These are phyloP conservation scores for Drosophila basisetae DNA, from an alignment of 2,888 invertebrate genomes.

Conservation along the genomic window DNA sequence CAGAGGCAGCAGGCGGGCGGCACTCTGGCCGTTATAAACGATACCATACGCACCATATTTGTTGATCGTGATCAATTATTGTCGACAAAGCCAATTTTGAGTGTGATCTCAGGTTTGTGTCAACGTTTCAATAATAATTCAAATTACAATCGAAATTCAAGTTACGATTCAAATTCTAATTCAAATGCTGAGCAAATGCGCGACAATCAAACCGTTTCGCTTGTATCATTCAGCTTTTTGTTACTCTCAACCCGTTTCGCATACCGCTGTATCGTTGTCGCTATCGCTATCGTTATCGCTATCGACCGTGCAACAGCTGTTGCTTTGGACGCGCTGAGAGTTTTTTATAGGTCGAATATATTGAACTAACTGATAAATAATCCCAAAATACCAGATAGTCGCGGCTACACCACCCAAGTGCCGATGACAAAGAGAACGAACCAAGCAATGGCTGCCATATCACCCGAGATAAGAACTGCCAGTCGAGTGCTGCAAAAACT, in stretches of 20 bases:
- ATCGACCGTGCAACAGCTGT: constrained; percentile 31
- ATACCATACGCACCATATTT: constrained; percentile 61
- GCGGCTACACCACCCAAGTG: constrained; percentile 57
- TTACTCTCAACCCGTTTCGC: constrained; percentile 1
- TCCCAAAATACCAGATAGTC: constrained; percentile 50
- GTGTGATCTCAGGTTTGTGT: constrained; percentile 67
- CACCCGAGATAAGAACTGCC: constrained; percentile 73
- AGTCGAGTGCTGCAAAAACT: constrained; percentile 83
- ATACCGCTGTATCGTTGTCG: constrained; percentile 1
- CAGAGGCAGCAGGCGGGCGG: constrained; percentile 46
- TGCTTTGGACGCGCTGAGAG: not conserved
- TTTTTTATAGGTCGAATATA: constrained; percentile 9
- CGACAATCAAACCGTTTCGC: constrained; percentile 1
- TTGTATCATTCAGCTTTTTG: constrained; percentile 43
- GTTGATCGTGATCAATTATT: constrained; percentile 71
- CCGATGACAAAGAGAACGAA: constrained; percentile 40
- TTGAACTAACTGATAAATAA: constrained; percentile 19
- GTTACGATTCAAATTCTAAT: constrained; percentile 4
- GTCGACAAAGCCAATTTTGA: constrained; percentile 73
- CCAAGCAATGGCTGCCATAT: constrained; percentile 52
- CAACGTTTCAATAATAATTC: not conserved
- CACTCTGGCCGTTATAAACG: constrained; percentile 40
- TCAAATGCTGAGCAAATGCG: constrained; percentile 3
- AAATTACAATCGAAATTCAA: not conserved
- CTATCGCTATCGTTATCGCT: constrained; percentile 16